Evolutionary conservation across 2,113 vertebrate genomes (phyloP), one percentile per base, ranked within the genome.

Genomic region (Stegastes partitus): DNA sequence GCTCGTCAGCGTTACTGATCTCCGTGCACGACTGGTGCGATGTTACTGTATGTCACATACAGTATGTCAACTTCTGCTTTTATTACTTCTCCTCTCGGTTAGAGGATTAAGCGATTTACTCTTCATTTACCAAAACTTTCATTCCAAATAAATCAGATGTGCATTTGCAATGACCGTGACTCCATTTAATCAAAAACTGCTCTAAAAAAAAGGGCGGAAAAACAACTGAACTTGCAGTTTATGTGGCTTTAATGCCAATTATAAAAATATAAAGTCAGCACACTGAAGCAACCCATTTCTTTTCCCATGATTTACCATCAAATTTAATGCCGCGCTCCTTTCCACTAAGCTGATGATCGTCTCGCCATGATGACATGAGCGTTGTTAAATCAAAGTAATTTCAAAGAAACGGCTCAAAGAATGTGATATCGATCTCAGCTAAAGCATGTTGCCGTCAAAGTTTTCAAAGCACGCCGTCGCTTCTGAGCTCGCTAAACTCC

Each of bases 111-210:
- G 26, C 71, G 49, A 42, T 78, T 74, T 45, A 45, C 28, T 77
- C 25, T 78, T 74, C 39, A 74, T 74, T 78, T 79, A 71, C 50
- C 26, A 58, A 64, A 79, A 55, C 77, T 68, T 51, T 71, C 45
- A 50, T 67, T 79, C n/a, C 12, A 58, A 67, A 72, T 61, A 54
- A 76, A 77, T 77, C 64, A 58, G 31, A 74, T 53, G 22, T 61
- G n/a, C 12, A 25, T 61, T 55, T 72, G 47, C 4, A 53, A 42
- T 53, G 3, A 62, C 6, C 55, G 26, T 25, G 45, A 61, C 12
- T 70, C 16, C 0, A 47, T 65, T 66, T 69, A 68, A 61, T 63
- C 66, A 59, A 56, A 61, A 70, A 54, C n/a, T 12, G 44, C 12
- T 8, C 22, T 54, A 12, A 31, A 66, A 61, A 19, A 31, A 66